Conservation (phyloP, 2,113 vertebrate species). For the Butorides virescens region DNA sequence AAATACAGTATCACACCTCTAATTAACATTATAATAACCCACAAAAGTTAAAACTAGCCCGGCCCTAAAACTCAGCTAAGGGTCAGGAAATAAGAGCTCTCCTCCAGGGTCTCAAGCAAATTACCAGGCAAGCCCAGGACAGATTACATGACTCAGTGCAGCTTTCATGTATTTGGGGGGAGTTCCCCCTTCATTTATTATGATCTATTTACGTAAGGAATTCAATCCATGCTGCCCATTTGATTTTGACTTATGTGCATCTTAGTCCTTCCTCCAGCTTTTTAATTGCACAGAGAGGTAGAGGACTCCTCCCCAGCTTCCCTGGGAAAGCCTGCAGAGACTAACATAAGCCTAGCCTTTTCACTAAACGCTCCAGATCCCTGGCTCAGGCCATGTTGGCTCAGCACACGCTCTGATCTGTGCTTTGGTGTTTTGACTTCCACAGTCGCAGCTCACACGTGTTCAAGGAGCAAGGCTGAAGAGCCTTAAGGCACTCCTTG, state of each 20-base stretch:
- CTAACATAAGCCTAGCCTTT: neutral
- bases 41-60: neutral
- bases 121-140: neutral
- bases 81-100: neutral
- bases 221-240: neutral
- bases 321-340: neutral
- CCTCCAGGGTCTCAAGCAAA: neutral
- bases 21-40: neutral
- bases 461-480: neutral
- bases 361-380: rapidly evolving
- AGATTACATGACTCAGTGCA: neutral
- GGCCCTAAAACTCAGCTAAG: neutral
- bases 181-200: neutral
- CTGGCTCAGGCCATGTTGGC: neutral
- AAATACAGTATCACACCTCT: neutral
- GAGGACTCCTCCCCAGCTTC: neutral
- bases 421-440: neutral
- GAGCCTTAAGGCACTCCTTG: neutral
- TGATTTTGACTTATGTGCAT: neutral
- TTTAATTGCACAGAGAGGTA: rapidly evolving
- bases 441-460: neutral
- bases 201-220: neutral
- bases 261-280: neutral
- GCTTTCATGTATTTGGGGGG: neutral
- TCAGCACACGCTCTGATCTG: neutral